Evolutionary conservation across 2,113 vertebrate species (phyloP).

Genomic region (Puffinus mauretanicus): DNA sequence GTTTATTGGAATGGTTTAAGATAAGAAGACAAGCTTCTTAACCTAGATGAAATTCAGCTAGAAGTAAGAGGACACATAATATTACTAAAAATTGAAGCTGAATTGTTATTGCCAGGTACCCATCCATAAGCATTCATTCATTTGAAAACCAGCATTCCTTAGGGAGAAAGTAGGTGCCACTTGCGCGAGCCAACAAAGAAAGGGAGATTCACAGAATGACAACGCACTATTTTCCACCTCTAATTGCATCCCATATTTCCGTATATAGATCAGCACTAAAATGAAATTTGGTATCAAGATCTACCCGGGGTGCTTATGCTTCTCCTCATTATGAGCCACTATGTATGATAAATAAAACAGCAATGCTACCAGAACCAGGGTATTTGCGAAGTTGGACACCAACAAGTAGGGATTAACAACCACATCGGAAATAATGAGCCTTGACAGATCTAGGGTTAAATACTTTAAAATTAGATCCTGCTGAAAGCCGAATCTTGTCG

Average conservation of each 20-base stretch:
- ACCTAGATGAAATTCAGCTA: neutral
- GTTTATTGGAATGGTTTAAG: neutral
- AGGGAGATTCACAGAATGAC: neutral
- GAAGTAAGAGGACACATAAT: neutral
- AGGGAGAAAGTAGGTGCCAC: neutral
- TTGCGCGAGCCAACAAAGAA: neutral
- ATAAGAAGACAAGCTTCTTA: neutral
- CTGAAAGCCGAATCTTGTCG: conserved; percentile 66
- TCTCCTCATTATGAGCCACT: neutral
- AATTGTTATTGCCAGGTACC: neutral
- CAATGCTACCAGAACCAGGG: neutral
- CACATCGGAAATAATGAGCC: conserved; percentile 38
- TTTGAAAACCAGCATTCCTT: neutral
- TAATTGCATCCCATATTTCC: neutral
- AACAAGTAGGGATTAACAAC: conserved; percentile 26
- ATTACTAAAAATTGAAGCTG: neutral
- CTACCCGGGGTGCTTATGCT: neutral
- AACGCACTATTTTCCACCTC: neutral
- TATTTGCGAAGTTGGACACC: neutral
- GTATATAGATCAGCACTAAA: neutral
- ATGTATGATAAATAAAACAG: neutral
- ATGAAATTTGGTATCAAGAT: neutral
- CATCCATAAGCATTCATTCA: neutral
- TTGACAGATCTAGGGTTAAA: conserved; percentile 74
- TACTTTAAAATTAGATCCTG: conserved; percentile 72